These are phyloP conservation scores for Sparidentex hasta DNA, from an alignment of 2,797 vertebrate genomes.

Conservation along the genomic window DNA sequence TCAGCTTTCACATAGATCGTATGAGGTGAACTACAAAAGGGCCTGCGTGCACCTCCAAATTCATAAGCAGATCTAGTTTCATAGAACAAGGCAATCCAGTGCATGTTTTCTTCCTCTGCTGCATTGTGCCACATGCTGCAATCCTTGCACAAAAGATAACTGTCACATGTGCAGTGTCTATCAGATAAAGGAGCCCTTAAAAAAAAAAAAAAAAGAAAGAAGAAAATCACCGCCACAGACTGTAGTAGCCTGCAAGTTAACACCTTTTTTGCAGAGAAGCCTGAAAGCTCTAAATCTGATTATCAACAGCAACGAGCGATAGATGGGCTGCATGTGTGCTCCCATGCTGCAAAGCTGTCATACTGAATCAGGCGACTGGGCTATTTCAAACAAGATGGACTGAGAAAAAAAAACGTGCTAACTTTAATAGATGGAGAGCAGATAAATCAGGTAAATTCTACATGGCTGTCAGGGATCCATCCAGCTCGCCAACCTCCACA, in stretches of 20 bases:
- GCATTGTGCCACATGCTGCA: constrained; percentile 10
- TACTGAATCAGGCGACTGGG: neutral
- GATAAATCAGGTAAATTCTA: neutral
- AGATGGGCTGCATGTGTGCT: neutral
- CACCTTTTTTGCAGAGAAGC: constrained; percentile 14
- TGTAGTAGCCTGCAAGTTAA: constrained; percentile 11
- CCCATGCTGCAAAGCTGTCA: neutral
- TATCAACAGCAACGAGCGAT: constrained; percentile 4
- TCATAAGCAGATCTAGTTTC: neutral
- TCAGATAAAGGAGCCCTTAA: neutral
- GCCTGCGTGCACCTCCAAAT: constrained; percentile 10
- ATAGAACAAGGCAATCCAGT: constrained; percentile 7
- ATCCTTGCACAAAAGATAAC: neutral
- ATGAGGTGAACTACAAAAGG: constrained; percentile 21
- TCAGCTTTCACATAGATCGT: constrained; percentile 16
- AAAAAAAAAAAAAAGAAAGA: too few species aligned
- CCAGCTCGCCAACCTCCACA: constrained; percentile 13
- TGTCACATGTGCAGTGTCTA: neutral
- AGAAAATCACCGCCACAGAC: neutral
- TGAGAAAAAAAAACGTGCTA: neutral
- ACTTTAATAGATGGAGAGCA: neutral
- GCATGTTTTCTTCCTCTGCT: neutral
- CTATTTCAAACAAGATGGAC: neutral
- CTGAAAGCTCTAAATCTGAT: constrained; percentile 55
- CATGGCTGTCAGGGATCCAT: constrained; percentile 27